Base-by-base conservation (phyloP, 2,888 invertebrate genomes). In the Ametastegia equiseti region DNA sequence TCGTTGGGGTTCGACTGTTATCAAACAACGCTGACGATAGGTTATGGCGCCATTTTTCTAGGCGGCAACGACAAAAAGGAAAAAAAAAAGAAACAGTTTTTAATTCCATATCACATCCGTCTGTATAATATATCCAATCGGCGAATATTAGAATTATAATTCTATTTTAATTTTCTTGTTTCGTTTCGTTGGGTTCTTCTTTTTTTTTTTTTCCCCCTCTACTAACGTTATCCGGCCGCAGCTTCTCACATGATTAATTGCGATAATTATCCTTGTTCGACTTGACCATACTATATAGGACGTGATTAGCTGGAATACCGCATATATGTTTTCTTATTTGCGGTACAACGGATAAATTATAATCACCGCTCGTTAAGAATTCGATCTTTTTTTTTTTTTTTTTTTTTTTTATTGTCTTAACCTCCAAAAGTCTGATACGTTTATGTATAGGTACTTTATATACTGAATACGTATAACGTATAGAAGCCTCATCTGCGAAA, bases 181-280 rank as follows among this genome's bases (percentile, higher is more conserved):
- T 39, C 15, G 6, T 2, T 27, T 5, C n/a, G n/a, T n/a, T n/a
- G n/a, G n/a, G n/a, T 1, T 71, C 2, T 71, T 23, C 13, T 45
- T 3, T 27, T 2, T 45, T 71, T 71, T 27, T 47, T 2, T 47
- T 30, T 19, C 27, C 47, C 4, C n/a, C 30, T 71, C 47, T 36
- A 47, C 23, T 4, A 23, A 47, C 39, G 30, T 30, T 27, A 42
- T 30, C 45, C 9, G 30, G n/a, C 71, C 71, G 39, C 71, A 23
- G n/a, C 15, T 15, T 23, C 27, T 71, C 47, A n/a, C 27, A 47
- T 30, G 71, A 71, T 71, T 71, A 36, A 71, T 71, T 47, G 71
- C 30, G 27, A 47, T 71, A 71, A 71, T 71, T 71, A 71, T 71
- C 71, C 47, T 45, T 42, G 42, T 71, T 30, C 60, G 23, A 60